Conservation (phyloP, 2,797 vertebrate species). For the Sebastes oblongus region DNA sequence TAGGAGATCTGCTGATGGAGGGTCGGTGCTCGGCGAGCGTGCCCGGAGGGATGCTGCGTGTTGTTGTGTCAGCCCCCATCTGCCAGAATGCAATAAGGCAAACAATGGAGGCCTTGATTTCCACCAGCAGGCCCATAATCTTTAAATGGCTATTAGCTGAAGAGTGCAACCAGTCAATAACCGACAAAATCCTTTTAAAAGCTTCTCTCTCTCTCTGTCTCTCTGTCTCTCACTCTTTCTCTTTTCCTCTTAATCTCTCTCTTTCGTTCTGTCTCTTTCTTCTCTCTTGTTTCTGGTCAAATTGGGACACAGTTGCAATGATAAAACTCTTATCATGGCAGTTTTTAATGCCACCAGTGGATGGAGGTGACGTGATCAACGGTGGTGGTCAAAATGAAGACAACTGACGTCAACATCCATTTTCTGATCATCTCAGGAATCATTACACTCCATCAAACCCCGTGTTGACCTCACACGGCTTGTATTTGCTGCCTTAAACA, state of each 20-base stretch:
- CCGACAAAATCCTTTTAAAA: conserved; percentile 90
- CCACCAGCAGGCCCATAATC: conserved; percentile 91
- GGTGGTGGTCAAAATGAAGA: conserved; percentile 11
- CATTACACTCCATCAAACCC: not conserved
- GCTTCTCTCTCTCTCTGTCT: conserved; percentile 78
- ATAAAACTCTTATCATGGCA: conserved; percentile 29
- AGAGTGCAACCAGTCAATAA: conserved; percentile 92
- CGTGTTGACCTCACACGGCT: conserved; percentile 12
- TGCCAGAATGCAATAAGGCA: conserved; percentile 90
- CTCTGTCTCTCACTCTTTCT: conserved; percentile 50
- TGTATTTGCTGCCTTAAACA: not conserved
- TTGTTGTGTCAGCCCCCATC: conserved; percentile 91
- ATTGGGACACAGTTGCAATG: conserved; percentile 49
- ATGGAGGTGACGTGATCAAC: conserved; percentile 4
- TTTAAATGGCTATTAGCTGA: conserved; percentile 93
- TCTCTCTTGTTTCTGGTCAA: conserved; percentile 56
- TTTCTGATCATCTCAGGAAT: conserved; percentile 27
- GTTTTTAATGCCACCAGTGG: conserved; percentile 26
- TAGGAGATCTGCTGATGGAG: conserved; percentile 89
- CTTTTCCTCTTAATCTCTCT: conserved; percentile 47
- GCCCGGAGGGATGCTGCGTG: conserved; percentile 87
- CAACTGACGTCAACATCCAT: conserved; percentile 40
- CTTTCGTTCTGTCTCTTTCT: conserved; percentile 42
- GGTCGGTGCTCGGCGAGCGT: conserved; percentile 78
- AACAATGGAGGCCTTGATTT: conserved; percentile 91